A percentile compares a stretch with the other conserved stretches of the same genome.
phyloP scores from a whole-genome alignment of 2,888 invertebrate genomes.

The Eudemis profundana region DNA sequence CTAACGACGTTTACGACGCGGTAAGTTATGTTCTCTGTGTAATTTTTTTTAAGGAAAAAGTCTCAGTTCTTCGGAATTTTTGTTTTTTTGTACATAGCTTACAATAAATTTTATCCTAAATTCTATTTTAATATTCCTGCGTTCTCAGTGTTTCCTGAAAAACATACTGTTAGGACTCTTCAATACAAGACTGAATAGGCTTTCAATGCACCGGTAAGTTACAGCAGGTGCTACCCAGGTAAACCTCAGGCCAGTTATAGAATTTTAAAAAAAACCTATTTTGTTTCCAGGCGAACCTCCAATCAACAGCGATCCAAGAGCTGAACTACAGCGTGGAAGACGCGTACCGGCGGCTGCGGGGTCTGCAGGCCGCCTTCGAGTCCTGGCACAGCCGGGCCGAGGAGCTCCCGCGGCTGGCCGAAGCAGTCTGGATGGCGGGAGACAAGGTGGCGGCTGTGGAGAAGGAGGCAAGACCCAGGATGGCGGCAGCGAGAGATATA shows the following conservation, averaged over 20 bases:
- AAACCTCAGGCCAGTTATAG: too few relatives aligned
- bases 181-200: too few relatives aligned
- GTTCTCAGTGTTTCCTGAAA: too few relatives aligned
- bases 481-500: slow-evolving; percentile 61
- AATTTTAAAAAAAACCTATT: too few relatives aligned
- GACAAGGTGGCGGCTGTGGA: slow-evolving; percentile 81
- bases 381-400: slow-evolving; percentile 72
- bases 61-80: too few relatives aligned
- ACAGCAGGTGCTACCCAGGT: too few relatives aligned
- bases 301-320: slow-evolving; percentile 75
- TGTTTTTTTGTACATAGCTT: too few relatives aligned
- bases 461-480: slow-evolving; percentile 69
- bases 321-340: slow-evolving; percentile 72
- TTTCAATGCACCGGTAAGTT: too few relatives aligned
- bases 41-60: too few relatives aligned
- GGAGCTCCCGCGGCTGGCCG: slow-evolving; percentile 76
- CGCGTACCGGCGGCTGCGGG: slow-evolving; percentile 59
- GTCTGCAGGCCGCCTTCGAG: slow-evolving; percentile 59
- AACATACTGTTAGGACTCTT: too few relatives aligned
- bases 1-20: slow-evolving; percentile 73
- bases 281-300: slow-evolving; percentile 69
- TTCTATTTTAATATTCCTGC: too few relatives aligned
- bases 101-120: too few relatives aligned
- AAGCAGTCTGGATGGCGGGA: slow-evolving; percentile 77
- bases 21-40: slow-evolving; percentile 56